phyloP scores from a whole-genome alignment of 2,113 vertebrate species.

The Oriolus oriolus region DNA sequence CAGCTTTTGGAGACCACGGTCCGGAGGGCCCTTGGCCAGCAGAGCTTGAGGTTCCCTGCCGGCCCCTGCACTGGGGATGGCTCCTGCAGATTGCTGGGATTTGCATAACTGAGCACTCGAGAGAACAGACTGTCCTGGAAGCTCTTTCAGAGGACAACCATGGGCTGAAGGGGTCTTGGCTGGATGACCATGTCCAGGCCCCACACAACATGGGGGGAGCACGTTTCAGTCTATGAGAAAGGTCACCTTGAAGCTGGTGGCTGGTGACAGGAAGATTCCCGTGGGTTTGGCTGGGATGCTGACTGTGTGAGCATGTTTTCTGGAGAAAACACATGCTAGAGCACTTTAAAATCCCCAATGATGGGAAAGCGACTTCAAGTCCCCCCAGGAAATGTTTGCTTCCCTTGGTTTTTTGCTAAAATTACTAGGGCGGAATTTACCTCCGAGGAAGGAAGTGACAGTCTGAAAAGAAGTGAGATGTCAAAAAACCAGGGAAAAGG shows the following conservation, averaged over 20 bases:
- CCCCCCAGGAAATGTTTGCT: not conserved
- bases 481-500: not conserved
- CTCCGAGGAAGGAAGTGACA: not conserved
- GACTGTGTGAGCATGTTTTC: not conserved
- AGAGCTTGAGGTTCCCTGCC: not conserved
- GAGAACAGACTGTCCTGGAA: not conserved
- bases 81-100: not conserved
- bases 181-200: not conserved
- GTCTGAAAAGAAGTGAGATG: conserved; percentile 11
- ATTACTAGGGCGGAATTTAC: conserved; percentile 48
- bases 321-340: not conserved
- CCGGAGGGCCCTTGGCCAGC: not conserved
- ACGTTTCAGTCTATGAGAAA: rapidly evolving
- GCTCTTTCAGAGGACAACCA: not conserved
- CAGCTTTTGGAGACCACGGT: not conserved
- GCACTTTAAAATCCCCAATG: not conserved
- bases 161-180: not conserved
- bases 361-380: not conserved
- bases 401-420: conserved; percentile 7
- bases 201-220: not conserved
- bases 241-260: not conserved
- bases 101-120: not conserved
- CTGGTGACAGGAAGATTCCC: not conserved
- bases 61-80: not conserved
- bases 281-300: not conserved